phyloP scores from a whole-genome alignment of 2,797 vertebrate genomes.

The Gila robusta region DNA sequence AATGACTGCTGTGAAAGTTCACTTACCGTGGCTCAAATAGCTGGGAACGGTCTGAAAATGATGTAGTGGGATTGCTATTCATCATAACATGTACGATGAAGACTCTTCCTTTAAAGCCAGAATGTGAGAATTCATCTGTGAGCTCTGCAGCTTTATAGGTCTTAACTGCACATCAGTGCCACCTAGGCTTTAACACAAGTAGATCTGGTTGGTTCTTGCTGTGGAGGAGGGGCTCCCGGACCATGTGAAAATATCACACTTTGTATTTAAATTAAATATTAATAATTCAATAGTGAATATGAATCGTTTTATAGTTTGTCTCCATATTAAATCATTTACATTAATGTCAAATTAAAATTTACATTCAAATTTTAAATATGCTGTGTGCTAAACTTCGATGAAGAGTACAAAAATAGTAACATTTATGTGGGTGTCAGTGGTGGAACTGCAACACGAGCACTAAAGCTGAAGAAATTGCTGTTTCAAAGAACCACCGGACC shows the following conservation, averaged over 20 bases:
- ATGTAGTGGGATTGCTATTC: slow-evolving; percentile 30
- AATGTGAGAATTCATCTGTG: slow-evolving; percentile 55
- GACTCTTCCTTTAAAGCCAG: slow-evolving; percentile 54
- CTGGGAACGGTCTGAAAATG: slow-evolving; percentile 14
- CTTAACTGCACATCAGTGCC: slow-evolving; percentile 63
- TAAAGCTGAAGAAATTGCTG: not conserved
- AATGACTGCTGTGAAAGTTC: slow-evolving; percentile 27
- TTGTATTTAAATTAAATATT: not conserved
- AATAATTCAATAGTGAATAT: not conserved
- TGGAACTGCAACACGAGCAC: not conserved
- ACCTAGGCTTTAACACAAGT: slow-evolving; percentile 58
- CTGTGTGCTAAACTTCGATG: not conserved
- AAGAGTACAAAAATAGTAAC: not conserved
- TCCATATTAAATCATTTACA: not conserved
- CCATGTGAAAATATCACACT: not conserved
- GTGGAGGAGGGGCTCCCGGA: slow-evolving; percentile 46
- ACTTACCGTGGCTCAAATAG: slow-evolving; percentile 48
- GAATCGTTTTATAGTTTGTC: not conserved
- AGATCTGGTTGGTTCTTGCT: slow-evolving; percentile 55
- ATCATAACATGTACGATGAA: slow-evolving; percentile 48
- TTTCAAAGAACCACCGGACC: slow-evolving; percentile 7
- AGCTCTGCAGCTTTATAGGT: slow-evolving; percentile 58
- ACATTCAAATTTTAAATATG: not conserved
- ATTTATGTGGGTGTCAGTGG: not conserved
- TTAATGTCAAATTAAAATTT: not conserved